Conservation (phyloP, 64 coral and sea anemone genomes). For the Montipora foliosa region DNA sequence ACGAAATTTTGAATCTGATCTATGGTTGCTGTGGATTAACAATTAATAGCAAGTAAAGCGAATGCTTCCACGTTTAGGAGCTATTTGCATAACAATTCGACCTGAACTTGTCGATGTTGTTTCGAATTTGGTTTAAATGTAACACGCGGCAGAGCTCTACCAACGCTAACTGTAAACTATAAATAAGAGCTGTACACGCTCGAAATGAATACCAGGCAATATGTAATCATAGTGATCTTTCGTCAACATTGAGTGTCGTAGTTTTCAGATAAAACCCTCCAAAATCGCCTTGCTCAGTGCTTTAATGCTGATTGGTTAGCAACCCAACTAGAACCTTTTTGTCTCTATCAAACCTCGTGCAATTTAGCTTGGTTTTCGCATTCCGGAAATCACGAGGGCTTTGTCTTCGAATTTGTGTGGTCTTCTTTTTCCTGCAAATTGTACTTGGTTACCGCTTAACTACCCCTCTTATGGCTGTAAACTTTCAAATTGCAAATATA, state of each 20-base stretch:
- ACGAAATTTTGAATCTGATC: background rate
- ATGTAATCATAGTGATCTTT: background rate
- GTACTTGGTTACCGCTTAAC: no score
- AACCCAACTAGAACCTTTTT: background rate
- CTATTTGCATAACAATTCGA: slow-evolving; percentile 46
- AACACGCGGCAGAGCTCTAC: background rate
- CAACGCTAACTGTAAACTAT: background rate
- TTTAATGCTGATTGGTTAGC: background rate
- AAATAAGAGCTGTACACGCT: background rate
- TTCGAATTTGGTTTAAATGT: background rate
- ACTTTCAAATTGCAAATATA: no score
- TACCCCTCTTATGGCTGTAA: no score
- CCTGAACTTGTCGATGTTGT: background rate
- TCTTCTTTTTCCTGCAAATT: no score
- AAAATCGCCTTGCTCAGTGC: no score
- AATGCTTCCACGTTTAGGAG: slow-evolving; percentile 32
- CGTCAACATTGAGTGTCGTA: background rate
- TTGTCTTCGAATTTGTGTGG: background rate
- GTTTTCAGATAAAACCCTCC: background rate
- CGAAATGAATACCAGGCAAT: background rate
- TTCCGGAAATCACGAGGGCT: background rate
- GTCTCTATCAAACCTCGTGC: slow-evolving; percentile 7
- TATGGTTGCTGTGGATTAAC: slow-evolving; percentile 36
- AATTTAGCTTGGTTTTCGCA: background rate
- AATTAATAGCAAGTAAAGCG: slow-evolving; percentile 33